A percentile compares a stretch with the other conserved stretches of the same genome.
phyloP scores from a whole-genome alignment of 2,797 vertebrate species.

The Sebastes melanostomus region DNA sequence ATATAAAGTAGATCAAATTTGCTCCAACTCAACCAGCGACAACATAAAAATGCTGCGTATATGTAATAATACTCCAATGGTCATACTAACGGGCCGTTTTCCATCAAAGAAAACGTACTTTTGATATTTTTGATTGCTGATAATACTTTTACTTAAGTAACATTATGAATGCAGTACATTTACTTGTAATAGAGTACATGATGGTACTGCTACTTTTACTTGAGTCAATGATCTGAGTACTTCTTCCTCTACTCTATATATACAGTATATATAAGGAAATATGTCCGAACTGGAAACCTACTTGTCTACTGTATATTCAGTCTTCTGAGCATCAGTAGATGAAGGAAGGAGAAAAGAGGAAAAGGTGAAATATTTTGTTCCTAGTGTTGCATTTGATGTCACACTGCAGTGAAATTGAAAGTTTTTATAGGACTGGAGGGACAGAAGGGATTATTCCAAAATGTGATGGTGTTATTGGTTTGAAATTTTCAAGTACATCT shows the following conservation, averaged over 20 bases:
- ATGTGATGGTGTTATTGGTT: conserved; percentile 21
- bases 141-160: not conserved
- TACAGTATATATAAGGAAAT: not conserved
- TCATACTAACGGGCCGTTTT: not conserved
- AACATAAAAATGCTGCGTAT: not conserved
- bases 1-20: not conserved
- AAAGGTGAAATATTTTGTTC: not conserved
- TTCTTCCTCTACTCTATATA: not conserved
- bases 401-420: conserved; percentile 14
- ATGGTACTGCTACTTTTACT: not conserved
- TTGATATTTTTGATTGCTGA: not conserved
- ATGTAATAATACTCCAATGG: not conserved
- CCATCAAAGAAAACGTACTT: not conserved
- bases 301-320: not conserved
- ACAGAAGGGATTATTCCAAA: conserved; percentile 14
- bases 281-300: not conserved
- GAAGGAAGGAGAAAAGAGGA: not conserved
- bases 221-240: not conserved
- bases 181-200: not conserved
- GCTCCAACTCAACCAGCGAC: too few species aligned
- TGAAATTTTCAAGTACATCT: conserved; percentile 16
- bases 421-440: not conserved
- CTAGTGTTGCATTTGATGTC: conserved; percentile 22
- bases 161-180: not conserved
- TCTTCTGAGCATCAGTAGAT: not conserved